These are phyloP conservation scores for Sisyra terminalis DNA, from an alignment of 2,888 invertebrate genomes.

Conservation along the genomic window DNA sequence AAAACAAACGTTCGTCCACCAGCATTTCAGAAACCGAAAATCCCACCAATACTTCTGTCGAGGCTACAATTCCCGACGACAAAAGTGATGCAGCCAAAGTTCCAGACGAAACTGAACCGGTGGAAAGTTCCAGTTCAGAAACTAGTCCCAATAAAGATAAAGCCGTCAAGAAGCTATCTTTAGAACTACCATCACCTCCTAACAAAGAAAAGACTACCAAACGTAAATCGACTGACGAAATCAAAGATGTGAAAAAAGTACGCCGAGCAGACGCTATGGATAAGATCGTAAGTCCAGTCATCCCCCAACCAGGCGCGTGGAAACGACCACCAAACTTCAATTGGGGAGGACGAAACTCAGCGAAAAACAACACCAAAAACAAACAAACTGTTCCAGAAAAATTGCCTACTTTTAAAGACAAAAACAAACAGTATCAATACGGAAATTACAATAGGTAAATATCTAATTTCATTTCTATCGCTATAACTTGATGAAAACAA, in stretches of 20 bases:
- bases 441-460: constrained; percentile 82
- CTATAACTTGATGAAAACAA: too few species aligned
- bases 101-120: constrained; percentile 16
- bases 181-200: constrained; percentile 17
- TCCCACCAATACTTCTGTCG: constrained; percentile 17
- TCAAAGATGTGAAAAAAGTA: constrained; percentile 35
- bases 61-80: constrained; percentile 28
- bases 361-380: constrained; percentile 24
- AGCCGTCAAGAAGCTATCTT: constrained; percentile 16
- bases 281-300: constrained; percentile 83
- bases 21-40: constrained; percentile 16
- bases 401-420: constrained; percentile 51
- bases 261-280: constrained; percentile 61
- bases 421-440: constrained; percentile 71
- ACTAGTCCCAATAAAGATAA: constrained; percentile 12
- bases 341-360: constrained; percentile 12
- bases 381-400: constrained; percentile 25
- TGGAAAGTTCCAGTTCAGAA: constrained; percentile 2
- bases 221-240: constrained; percentile 36
- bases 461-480: too few species aligned
- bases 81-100: constrained; percentile 25
- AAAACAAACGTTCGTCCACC: constrained; percentile 39
- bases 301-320: constrained; percentile 80
- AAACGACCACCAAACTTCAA: constrained; percentile 32
- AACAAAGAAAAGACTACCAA: constrained; percentile 36